Conservation (phyloP, 2,113 vertebrate species). For the Hippocampus comes region DNA sequence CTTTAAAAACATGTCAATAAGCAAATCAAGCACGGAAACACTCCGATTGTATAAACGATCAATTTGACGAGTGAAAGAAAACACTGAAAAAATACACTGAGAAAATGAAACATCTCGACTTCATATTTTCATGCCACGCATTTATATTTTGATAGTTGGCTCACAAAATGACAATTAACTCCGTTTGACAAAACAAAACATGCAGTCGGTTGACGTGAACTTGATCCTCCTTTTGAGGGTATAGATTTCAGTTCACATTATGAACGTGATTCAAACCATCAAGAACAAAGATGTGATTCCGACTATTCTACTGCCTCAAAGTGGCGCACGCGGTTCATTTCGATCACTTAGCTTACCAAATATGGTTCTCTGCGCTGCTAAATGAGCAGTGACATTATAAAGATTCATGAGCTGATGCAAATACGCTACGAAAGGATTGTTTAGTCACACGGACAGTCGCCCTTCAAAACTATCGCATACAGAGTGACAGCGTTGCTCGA, state of each 20-base stretch:
- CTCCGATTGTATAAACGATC: too few relatives aligned
- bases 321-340: not conserved
- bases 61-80: too few relatives aligned
- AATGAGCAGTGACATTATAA: not conserved
- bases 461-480: not conserved
- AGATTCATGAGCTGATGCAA: not conserved
- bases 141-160: not conserved
- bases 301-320: not conserved
- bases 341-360: not conserved
- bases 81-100: too few relatives aligned
- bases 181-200: not conserved
- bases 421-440: not conserved
- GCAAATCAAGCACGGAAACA: too few relatives aligned
- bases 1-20: too few relatives aligned
- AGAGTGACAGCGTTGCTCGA: conserved; percentile 6
- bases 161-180: not conserved
- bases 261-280: not conserved
- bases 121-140: not conserved
- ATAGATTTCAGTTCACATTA: not conserved
- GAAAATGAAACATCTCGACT: not conserved
- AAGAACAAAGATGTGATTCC: not conserved
- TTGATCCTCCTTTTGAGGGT: not conserved
- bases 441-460: not conserved
- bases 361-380: not conserved
- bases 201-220: not conserved